phyloP scores from a whole-genome alignment of 2,888 invertebrate species.

The Dryocosmus kuriphilus region DNA sequence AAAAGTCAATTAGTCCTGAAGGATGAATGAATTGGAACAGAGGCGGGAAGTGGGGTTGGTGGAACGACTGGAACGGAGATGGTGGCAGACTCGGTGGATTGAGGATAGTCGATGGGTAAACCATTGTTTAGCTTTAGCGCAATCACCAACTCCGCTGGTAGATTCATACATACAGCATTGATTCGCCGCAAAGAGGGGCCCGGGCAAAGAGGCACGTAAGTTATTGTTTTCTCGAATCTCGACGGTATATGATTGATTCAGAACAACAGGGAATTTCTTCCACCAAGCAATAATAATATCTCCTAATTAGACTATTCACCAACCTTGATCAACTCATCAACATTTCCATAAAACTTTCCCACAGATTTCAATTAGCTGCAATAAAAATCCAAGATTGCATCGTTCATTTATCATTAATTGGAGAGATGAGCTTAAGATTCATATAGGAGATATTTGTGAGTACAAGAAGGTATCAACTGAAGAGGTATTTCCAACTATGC shows the following conservation, averaged over 20 bases:
- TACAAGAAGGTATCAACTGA: no score
- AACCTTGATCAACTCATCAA: constrained; percentile 1
- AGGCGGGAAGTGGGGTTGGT: constrained; percentile 56
- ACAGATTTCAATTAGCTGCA: no score
- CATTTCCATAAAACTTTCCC: no score
- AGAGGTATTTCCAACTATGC: no score
- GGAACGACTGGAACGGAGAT: constrained; percentile 50
- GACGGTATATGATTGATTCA: constrained; percentile 55
- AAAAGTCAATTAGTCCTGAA: constrained; percentile 65
- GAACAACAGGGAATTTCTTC: constrained; percentile 50
- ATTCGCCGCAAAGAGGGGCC: constrained; percentile 55
- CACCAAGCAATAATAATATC: constrained; percentile 22
- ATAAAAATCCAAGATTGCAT: no score
- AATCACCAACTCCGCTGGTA: constrained; percentile 65
- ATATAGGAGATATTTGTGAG: no score
- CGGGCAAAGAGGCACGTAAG: constrained; percentile 45
- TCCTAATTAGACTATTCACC: constrained; percentile 28
- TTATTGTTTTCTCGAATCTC: constrained; percentile 57
- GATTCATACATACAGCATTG: constrained; percentile 56
- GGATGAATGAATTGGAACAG: constrained; percentile 65
- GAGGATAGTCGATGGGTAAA: constrained; percentile 63
- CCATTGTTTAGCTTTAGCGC: constrained; percentile 70
- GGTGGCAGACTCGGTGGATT: constrained; percentile 51
- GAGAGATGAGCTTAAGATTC: no score
- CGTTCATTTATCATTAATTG: no score